Conservation (phyloP, 1,140 invertebrate genomes). For the Schlechtendalia chinensis region DNA sequence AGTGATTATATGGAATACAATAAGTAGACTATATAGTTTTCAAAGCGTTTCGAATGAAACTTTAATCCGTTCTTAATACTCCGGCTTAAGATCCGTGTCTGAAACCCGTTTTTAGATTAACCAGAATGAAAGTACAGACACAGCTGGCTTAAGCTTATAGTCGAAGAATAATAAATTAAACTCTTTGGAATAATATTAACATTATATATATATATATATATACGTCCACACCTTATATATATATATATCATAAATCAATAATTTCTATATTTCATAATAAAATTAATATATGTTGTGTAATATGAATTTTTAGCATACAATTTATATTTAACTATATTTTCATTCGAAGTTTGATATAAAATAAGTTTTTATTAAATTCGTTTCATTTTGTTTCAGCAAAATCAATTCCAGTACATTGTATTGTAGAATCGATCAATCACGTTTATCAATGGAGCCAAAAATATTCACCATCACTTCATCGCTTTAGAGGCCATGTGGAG, state of each 20-base stretch:
- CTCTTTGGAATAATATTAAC: conserved; percentile 18
- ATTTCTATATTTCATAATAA: neutral
- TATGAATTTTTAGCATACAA: neutral
- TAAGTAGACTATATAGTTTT: conserved; percentile 29
- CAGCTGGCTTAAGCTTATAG: conserved; percentile 23
- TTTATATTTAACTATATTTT: neutral
- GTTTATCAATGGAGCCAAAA: conserved; percentile 56
- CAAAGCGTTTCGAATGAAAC: conserved; percentile 32
- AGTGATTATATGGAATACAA: neutral
- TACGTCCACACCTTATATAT: neutral
- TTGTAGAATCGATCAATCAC: conserved; percentile 74
- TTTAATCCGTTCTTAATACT: conserved; percentile 40
- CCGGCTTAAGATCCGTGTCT: conserved; percentile 26
- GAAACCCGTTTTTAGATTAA: conserved; percentile 40
- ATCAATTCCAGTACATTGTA: conserved; percentile 87
- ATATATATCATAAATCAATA: neutral
- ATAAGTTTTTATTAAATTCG: neutral
- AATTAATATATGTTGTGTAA: neutral
- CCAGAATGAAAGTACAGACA: conserved; percentile 6
- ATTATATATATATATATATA: conserved; percentile 17
- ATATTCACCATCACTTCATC: conserved; percentile 53
- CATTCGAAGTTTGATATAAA: neutral
- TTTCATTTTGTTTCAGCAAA: conserved; percentile 67
- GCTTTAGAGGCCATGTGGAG: conserved; percentile 66
- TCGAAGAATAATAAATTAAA: conserved; percentile 26